Conservation (phyloP, 2,113 vertebrate species). For the Notarius quadriscutis region DNA sequence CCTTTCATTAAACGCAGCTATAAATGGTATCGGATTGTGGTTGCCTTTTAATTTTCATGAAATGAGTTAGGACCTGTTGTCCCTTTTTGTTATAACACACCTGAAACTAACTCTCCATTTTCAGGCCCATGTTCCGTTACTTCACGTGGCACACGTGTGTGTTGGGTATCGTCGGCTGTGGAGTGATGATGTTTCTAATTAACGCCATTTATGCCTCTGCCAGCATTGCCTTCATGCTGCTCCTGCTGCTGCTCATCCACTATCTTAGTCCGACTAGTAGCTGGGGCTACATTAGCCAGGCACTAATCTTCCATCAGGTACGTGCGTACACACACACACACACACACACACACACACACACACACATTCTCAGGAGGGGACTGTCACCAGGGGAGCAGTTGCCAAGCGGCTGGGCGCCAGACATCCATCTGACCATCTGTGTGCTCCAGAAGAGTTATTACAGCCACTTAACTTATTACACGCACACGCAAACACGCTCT, state of each 20-base stretch:
- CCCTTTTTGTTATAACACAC: neutral
- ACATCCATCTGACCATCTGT: constrained; percentile 59
- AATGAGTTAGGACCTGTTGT: neutral
- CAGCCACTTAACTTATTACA: constrained; percentile 72
- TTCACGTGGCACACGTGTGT: constrained; percentile 90
- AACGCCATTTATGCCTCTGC: constrained; percentile 85
- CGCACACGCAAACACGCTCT: constrained; percentile 4
- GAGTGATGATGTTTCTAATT: constrained; percentile 90
- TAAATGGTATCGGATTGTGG: neutral
- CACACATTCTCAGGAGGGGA: constrained; percentile 59
- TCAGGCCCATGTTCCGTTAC: constrained; percentile 87
- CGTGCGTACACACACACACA: neutral
- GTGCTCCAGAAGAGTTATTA: constrained; percentile 65
- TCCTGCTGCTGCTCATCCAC: constrained; percentile 86
- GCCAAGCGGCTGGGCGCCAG: constrained; percentile 65
- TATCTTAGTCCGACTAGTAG: constrained; percentile 88
- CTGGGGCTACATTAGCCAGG: constrained; percentile 93
- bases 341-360: constrained; percentile 47
- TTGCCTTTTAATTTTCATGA: neutral
- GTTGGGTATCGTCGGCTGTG: constrained; percentile 84
- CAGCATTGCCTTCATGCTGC: constrained; percentile 85
- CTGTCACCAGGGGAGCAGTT: constrained; percentile 57
- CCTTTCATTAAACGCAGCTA: neutral
- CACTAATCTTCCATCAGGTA: constrained; percentile 94
- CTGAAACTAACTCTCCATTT: constrained; percentile 13